Percentiles rank a stretch among this genome's conserved stretches.
Evolutionary conservation across 2,797 vertebrate species (phyloP).

Genomic region (Eulemur albifrons): DNA sequence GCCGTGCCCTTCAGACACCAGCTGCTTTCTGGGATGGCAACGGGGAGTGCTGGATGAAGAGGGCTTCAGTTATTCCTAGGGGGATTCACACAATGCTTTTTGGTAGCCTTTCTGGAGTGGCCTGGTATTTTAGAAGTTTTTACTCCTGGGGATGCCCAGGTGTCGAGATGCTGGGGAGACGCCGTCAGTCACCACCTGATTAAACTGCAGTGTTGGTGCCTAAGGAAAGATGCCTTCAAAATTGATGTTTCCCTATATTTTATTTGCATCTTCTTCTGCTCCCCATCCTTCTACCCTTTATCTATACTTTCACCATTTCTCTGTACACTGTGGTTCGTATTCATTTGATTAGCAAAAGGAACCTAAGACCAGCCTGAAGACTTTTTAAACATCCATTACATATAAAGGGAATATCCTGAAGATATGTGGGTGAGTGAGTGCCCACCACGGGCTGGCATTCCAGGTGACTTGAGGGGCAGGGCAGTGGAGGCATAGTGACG

Average conservation of each 20-base stretch:
- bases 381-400: neutral
- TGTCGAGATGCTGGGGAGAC: neutral
- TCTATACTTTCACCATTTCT: neutral
- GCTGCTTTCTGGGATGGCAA: neutral
- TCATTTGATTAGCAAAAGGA: neutral
- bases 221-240: neutral
- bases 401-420: neutral
- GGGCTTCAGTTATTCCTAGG: neutral
- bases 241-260: neutral
- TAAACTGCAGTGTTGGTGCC: neutral
- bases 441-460: neutral
- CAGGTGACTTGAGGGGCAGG: neutral
- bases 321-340: neutral
- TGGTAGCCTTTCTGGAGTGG: neutral
- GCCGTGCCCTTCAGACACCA: neutral
- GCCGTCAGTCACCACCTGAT: neutral
- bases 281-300: neutral
- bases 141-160: neutral
- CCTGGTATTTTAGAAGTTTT: neutral
- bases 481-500: accelerated
- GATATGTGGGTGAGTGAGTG: neutral
- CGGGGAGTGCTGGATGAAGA: neutral
- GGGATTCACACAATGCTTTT: neutral
- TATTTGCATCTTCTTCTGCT: neutral
- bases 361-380: neutral